Conservation (phyloP, 2,797 vertebrate species). For the Myotis planiceps region DNA sequence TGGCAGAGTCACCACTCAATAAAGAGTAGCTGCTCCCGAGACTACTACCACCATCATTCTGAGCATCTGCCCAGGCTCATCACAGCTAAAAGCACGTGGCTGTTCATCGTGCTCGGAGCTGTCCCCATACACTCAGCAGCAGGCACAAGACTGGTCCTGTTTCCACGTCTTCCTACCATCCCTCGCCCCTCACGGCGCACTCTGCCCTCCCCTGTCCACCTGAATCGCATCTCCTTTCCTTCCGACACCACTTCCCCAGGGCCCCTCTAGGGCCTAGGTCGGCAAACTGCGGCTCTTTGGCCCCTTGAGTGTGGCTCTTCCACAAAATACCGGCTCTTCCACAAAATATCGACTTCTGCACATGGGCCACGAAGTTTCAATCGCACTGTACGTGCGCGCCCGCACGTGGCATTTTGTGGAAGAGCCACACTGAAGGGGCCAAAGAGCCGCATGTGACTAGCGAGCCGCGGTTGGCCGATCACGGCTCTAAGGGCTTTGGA, state of each 20-base stretch:
- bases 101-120: background rate
- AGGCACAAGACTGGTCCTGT: background rate
- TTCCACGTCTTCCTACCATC: background rate
- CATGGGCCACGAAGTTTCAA: too few species aligned
- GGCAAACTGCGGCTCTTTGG: too few species aligned
- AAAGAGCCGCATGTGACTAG: too few species aligned
- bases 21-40: background rate
- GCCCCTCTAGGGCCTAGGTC: background rate
- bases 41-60: background rate
- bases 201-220: background rate
- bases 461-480: too few species aligned
- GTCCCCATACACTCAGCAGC: background rate
- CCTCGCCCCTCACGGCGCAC: background rate
- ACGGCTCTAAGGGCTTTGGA: background rate
- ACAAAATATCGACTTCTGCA: too few species aligned
- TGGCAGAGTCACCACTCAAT: background rate
- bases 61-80: background rate
- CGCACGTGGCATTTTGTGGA: too few species aligned
- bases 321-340: too few species aligned
- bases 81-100: background rate
- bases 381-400: too few species aligned
- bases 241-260: background rate
- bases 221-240: background rate
- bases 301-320: too few species aligned
- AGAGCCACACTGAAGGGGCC: too few species aligned